Conservation (phyloP, 2,797 vertebrate species). For the Pangasius sanitwongsei region DNA sequence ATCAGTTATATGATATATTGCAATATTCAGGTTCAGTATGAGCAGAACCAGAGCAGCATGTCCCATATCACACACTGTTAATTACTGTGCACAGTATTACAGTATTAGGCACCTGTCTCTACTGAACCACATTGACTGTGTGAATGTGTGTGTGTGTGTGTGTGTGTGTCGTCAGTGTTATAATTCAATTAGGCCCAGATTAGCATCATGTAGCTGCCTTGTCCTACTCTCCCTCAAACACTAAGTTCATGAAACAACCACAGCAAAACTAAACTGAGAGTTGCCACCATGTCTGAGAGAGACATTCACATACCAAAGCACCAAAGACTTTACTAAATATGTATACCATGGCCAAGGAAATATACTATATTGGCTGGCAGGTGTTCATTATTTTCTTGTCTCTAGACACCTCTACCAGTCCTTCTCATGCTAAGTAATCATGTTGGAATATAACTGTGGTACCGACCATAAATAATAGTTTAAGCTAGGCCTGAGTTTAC, state of each 20-base stretch:
- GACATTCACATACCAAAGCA: background rate
- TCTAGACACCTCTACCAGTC: background rate
- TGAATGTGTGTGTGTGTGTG: constrained; percentile 23
- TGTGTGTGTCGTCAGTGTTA: constrained; percentile 38
- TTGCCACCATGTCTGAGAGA: background rate
- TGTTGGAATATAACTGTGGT: background rate
- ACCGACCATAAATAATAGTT: background rate
- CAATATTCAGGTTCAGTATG: constrained; percentile 16
- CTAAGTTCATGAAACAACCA: background rate
- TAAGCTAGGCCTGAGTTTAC: background rate
- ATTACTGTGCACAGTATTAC: constrained; percentile 46
- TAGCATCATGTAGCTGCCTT: constrained; percentile 49
- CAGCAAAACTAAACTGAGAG: background rate
- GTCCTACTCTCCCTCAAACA: background rate
- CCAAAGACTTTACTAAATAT: background rate
- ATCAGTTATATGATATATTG: constrained; percentile 34
- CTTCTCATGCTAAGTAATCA: too few relatives aligned
- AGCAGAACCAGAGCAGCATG: constrained; percentile 19
- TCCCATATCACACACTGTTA: constrained; percentile 41
- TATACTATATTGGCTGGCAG: background rate
- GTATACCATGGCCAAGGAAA: too few relatives aligned
- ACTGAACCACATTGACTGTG: constrained; percentile 41
- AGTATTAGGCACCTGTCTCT: constrained; percentile 46
- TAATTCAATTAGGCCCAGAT: constrained; percentile 58
- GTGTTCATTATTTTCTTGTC: background rate